phyloP scores from a whole-genome alignment of 2,113 vertebrate genomes.

The Bucco capensis region DNA sequence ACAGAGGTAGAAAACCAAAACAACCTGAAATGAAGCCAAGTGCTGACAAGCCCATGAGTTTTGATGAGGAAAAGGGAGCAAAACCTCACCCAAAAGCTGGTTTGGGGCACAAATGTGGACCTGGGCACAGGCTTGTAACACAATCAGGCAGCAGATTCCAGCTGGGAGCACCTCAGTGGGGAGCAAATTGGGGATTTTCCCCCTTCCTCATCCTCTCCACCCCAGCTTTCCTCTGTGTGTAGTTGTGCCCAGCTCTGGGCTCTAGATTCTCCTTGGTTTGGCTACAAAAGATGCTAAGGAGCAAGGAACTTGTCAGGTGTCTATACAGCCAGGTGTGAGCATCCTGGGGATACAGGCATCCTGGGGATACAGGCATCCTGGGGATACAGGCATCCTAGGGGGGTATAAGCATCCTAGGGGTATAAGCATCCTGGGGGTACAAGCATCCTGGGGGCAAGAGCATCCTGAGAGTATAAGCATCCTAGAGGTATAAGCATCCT shows the following conservation, averaged over 20 bases:
- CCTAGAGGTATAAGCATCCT: background rate
- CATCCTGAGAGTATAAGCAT: background rate
- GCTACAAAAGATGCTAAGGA: background rate
- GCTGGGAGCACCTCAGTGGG: background rate
- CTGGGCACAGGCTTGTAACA: background rate
- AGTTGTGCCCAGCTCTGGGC: background rate
- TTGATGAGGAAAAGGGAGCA: fast-evolving
- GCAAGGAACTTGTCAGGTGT: background rate
- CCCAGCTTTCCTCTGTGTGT: fast-evolving
- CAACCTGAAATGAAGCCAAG: background rate
- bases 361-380: background rate
- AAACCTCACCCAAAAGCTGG: background rate
- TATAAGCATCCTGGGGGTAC: fast-evolving
- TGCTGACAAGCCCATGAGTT: fast-evolving
- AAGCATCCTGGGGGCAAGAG: background rate
- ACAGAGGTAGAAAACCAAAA: background rate
- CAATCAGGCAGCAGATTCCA: background rate
- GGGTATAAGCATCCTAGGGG: background rate
- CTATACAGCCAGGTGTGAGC: fast-evolving
- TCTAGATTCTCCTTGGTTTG: background rate
- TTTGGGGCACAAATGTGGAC: background rate
- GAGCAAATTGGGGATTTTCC: background rate
- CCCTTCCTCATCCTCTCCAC: background rate
- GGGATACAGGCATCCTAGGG: background rate
- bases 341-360: background rate